Evolutionary conservation across 2,113 vertebrate genomes (phyloP), one percentile per base, ranked within the genome.

Genomic region (Pipra filicauda): DNA sequence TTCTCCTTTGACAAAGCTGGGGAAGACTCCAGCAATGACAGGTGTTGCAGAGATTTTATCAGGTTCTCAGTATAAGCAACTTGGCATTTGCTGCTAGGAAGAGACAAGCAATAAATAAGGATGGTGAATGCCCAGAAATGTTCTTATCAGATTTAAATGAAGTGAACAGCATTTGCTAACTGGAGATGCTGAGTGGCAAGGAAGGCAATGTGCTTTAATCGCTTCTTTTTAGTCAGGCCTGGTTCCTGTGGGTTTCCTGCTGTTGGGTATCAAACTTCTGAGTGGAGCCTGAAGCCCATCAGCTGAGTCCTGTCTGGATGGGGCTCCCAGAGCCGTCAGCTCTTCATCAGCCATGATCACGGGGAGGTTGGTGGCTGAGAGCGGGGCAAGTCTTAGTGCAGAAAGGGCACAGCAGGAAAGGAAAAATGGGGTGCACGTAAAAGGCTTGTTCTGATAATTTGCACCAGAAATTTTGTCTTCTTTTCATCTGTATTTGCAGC

Each of bases 291-390:
- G 61, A 18, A 41, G 26, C 11, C n/a, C 9, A 12, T 22, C 35
- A n/a, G 51, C 44, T 37, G 73, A 15, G 21, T 43, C 16, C 80
- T n/a, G 67, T 3, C 48, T 11, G 43, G 26, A 6, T 10, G 52
- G 37, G 5, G 1, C 48, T 30, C 33, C 15, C 0, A 0, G 11
- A 5, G 9, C 2, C 8, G 14, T 30, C 33, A 15, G 17, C 57
- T 30, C 59, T 37, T 15, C 48, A 3, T 8, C 18, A 7, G 0
- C 74, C 24, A 48, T 2, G 0, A 0, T 1, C 24, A 2, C 1
- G 1, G 30, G 58, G 10, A 30, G 22, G 16, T 3, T 18, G 30
- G 43, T 37, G 52, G 26, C 33, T 51, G 52, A 15, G 22, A 37
- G 35, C 0, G 10, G 15, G 57, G 6, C 59, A 37, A 5, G 23